phyloP scores from a whole-genome alignment of 23 tunicate species.

The Clavelina lepadiformis region DNA sequence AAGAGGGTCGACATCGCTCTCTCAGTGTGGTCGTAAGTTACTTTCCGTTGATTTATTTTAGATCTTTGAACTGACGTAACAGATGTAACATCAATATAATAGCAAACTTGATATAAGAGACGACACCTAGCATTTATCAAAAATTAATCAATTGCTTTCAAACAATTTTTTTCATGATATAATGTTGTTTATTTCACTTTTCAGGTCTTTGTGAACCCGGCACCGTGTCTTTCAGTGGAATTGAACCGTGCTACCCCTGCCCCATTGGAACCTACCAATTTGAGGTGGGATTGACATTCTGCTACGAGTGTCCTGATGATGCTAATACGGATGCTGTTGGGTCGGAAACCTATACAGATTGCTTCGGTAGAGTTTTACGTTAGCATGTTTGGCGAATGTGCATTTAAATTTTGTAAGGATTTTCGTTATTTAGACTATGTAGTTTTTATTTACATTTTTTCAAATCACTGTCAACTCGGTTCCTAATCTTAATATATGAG shows the following conservation, averaged over 20 bases:
- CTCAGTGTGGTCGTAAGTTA: constrained; percentile 69
- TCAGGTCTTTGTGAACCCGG: constrained; percentile 67
- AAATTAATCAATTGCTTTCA: too few relatives aligned
- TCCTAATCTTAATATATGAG: too few relatives aligned
- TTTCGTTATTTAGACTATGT: too few relatives aligned
- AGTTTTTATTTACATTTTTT: too few relatives aligned
- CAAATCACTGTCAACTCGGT: too few relatives aligned
- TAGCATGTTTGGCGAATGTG: neutral
- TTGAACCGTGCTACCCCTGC: constrained; percentile 78
- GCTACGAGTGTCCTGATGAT: constrained; percentile 49
- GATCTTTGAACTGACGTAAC: too few relatives aligned
- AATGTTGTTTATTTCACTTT: neutral
- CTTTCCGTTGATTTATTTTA: too few relatives aligned
- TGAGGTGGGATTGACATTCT: constrained; percentile 32
- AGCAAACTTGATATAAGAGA: too few relatives aligned
- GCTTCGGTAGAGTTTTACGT: constrained; percentile 36
- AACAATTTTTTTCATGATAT: neutral
- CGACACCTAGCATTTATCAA: too few relatives aligned
- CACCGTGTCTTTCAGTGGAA: constrained; percentile 54
- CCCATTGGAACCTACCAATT: constrained; percentile 52
- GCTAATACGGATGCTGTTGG: constrained; percentile 23
- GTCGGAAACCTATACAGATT: constrained; percentile 21
- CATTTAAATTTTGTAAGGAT: too few relatives aligned
- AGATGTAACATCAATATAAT: too few relatives aligned
- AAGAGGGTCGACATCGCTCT: constrained; percentile 31